Percentiles rank a stretch among this genome's conserved stretches.
Evolutionary conservation across 2,113 vertebrate species (phyloP).

Genomic region (Emydocephalus ijimae): DNA sequence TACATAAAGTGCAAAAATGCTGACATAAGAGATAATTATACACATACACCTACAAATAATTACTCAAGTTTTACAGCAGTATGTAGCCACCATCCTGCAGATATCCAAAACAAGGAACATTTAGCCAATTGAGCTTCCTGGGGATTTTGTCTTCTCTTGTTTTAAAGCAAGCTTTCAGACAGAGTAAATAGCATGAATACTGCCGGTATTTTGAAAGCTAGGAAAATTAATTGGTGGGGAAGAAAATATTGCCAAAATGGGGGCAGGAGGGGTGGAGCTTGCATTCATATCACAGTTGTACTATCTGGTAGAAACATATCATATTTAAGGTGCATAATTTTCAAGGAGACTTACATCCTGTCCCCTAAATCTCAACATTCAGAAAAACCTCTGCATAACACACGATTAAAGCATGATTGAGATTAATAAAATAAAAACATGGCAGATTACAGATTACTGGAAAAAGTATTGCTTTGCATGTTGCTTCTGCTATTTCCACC

Average conservation of each 20-base stretch:
- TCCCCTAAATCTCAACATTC: background rate
- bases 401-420: background rate
- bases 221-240: background rate
- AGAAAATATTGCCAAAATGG: background rate
- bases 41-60: background rate
- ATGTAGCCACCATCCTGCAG: background rate
- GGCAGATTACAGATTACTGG: background rate
- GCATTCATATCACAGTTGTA: background rate
- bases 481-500: background rate
- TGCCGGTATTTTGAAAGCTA: background rate
- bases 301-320: background rate
- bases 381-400: background rate
- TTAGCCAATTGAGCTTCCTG: background rate
- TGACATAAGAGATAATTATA: background rate
- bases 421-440: background rate
- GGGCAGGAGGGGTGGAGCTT: background rate
- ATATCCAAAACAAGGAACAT: background rate
- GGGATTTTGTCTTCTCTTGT: background rate
- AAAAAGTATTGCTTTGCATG: background rate
- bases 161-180: background rate
- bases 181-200: background rate
- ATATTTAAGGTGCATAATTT: background rate
- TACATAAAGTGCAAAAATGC: background rate
- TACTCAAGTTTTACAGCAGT: background rate
- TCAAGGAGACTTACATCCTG: background rate